Evolutionary conservation across 2,888 invertebrate genomes (phyloP).

Genomic region (Priocnemis perturbator): DNA sequence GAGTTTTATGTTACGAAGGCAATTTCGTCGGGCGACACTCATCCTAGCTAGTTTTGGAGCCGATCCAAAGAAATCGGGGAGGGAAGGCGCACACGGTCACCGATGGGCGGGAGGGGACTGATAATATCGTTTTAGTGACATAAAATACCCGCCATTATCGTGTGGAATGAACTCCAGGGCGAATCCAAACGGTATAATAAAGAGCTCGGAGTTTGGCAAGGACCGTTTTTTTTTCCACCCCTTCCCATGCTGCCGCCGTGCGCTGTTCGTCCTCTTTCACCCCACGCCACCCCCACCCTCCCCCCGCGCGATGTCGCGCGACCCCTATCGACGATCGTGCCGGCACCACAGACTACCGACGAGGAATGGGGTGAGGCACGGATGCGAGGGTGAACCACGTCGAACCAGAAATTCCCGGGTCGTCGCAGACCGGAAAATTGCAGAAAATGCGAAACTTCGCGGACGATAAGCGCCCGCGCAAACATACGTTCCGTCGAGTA

Average conservation of each 20-base stretch:
- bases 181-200: slow-evolving; percentile 63
- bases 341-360: slow-evolving; percentile 3
- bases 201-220: slow-evolving; percentile 57
- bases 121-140: slow-evolving; percentile 68
- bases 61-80: slow-evolving; percentile 56
- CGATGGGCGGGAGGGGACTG: slow-evolving; percentile 35
- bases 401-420: slow-evolving; percentile 23
- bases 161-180: slow-evolving; percentile 59
- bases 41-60: slow-evolving; percentile 64
- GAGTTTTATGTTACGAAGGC: slow-evolving; percentile 52
- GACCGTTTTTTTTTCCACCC: slow-evolving; percentile 39
- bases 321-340: slow-evolving; percentile 5
- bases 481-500: slow-evolving; percentile 24
- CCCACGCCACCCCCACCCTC: background rate
- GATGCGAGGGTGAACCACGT: background rate
- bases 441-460: slow-evolving; percentile 36
- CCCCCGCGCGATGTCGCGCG: background rate
- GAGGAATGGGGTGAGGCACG: background rate
- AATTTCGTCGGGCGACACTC: slow-evolving; percentile 65
- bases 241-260: background rate
- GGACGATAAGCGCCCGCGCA: slow-evolving; percentile 29
- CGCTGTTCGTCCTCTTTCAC: background rate
- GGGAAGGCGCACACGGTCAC: no score
- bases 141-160: slow-evolving; percentile 66
- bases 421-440: slow-evolving; percentile 35